These are phyloP conservation scores for Ctenoplectra terminalis DNA, from an alignment of 1,140 invertebrate genomes.

Conservation along the genomic window DNA sequence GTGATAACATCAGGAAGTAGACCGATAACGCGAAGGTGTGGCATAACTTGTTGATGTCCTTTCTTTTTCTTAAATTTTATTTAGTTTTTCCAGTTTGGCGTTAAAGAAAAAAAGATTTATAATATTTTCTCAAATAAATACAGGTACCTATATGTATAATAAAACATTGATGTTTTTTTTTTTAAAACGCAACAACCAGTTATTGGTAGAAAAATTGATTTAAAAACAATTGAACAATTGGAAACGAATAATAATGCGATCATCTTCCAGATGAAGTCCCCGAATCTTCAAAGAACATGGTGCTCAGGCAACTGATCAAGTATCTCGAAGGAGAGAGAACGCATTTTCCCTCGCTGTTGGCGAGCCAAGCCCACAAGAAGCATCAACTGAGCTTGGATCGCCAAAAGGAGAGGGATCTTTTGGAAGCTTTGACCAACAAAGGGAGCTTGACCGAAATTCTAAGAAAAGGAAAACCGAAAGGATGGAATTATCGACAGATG, in stretches of 20 bases:
- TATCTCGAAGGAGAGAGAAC: constrained; percentile 66
- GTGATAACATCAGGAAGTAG: constrained; percentile 32
- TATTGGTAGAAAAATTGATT: not conserved
- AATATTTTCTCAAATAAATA: not conserved
- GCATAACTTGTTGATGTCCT: not conserved
- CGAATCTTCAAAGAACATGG: constrained; percentile 67
- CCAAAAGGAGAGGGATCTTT: constrained; percentile 61
- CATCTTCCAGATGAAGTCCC: constrained; percentile 67
- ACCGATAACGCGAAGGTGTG: constrained; percentile 20
- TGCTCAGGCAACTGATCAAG: constrained; percentile 67
- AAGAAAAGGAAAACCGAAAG: constrained; percentile 57
- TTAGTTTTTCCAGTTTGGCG: not conserved
- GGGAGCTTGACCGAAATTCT: constrained; percentile 60
- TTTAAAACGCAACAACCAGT: not conserved
- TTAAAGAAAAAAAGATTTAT: too few relatives aligned
- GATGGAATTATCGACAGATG: constrained; percentile 27
- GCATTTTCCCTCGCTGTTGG: constrained; percentile 37
- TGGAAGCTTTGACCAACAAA: constrained; percentile 63
- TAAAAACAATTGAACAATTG: not conserved
- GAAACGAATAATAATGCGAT: not conserved
- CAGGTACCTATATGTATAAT: too few relatives aligned
- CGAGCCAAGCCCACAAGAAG: constrained; percentile 58
- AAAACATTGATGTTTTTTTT: too few relatives aligned
- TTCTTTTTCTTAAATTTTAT: too few relatives aligned
- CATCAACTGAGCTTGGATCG: constrained; percentile 60